Conservation (phyloP, 2,888 invertebrate genomes). For the Meloe dianella region DNA sequence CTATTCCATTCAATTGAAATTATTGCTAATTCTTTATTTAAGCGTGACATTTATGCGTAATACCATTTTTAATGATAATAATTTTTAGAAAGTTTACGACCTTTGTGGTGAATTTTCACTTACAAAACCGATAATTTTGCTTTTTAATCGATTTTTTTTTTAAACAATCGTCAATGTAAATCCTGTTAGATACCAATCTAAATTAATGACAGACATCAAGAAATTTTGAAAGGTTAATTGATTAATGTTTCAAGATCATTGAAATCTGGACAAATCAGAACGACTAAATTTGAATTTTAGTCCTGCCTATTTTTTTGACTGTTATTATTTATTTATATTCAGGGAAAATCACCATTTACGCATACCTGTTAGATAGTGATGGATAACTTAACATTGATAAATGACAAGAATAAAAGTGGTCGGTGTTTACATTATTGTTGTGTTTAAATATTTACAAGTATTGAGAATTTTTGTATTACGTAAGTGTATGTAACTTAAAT, state of each 20-base stretch:
- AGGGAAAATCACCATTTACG: neutral
- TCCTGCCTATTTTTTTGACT: neutral
- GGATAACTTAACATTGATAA: neutral
- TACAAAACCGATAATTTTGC: neutral
- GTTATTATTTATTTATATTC: constrained; percentile 6
- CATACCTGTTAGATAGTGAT: neutral
- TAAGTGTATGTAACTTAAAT: neutral
- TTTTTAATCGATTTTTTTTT: neutral
- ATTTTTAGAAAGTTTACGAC: neutral
- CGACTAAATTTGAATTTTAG: neutral
- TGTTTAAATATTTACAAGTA: neutral
- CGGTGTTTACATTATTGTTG: neutral
- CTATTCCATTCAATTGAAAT: neutral
- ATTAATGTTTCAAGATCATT: neutral
- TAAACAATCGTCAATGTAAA: neutral
- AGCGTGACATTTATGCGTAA: neutral
- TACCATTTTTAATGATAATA: neutral
- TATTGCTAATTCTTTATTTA: neutral
- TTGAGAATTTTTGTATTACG: neutral
- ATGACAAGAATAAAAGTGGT: constrained; percentile 1
- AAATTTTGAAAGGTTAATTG: neutral
- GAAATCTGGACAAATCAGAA: neutral
- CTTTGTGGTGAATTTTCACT: neutral
- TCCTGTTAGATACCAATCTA: neutral
- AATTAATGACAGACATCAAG: neutral